phyloP scores from a whole-genome alignment of 2,888 invertebrate genomes.

The Brachyopa scutellaris region DNA sequence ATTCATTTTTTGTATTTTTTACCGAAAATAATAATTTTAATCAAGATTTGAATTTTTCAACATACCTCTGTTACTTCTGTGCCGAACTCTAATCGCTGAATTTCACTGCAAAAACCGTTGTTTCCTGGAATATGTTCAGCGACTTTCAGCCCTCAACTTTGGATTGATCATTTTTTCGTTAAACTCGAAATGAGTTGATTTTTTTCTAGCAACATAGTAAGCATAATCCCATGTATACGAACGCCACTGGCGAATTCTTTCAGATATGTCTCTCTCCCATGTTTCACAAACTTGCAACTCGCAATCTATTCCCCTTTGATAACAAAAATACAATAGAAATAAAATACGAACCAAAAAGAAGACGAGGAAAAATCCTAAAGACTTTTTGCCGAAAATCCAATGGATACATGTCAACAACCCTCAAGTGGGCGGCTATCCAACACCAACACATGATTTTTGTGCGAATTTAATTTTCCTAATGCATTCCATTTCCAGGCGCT shows the following conservation, averaged over 20 bases:
- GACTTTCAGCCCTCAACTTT: too few species aligned
- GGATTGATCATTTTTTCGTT: too few species aligned
- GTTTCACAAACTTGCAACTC: not conserved
- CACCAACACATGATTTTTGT: constrained; percentile 29
- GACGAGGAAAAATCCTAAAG: not conserved
- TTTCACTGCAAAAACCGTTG: too few species aligned
- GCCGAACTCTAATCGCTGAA: too few species aligned
- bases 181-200: too few species aligned
- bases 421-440: constrained; percentile 35
- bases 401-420: constrained; percentile 42
- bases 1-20: too few species aligned
- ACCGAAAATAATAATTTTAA: too few species aligned
- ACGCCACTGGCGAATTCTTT: not conserved
- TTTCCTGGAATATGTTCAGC: too few species aligned
- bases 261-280: constrained; percentile 2
- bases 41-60: too few species aligned
- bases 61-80: too few species aligned
- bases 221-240: not conserved
- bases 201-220: not conserved
- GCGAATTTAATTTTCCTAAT: constrained; percentile 71
- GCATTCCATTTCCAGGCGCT: constrained; percentile 61
- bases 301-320: not conserved
- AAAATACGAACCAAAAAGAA: constrained; percentile 21
- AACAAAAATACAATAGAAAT: constrained; percentile 4
- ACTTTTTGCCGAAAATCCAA: constrained; percentile 44